Base-by-base conservation (phyloP, 2,113 vertebrate species). In the Gasterosteus aculeatus region DNA sequence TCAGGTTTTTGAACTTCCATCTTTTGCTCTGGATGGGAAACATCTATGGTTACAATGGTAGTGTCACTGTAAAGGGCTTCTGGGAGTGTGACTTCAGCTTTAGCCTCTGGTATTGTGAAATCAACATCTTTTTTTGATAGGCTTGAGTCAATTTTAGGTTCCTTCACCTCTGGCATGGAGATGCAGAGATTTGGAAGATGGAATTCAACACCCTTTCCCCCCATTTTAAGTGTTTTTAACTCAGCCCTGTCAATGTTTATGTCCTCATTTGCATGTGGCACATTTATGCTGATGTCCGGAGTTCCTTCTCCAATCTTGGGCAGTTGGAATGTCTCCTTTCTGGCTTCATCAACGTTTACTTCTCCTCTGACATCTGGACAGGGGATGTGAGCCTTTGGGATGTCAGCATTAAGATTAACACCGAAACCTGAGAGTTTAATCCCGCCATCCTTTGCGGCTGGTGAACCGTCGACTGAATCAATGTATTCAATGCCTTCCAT, bases 161-260 rank as follows among this genome's bases (percentile, higher is more conserved):
- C 82, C 85, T 88, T 91, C 1, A 83, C 64, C 59, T 83, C 90
- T 54, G 88, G 75, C 42, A 91, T 33, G 10, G 87, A 84, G 19
- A 91, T 62, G 8, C 77, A 65, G 54, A 90, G 56, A 31, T 73
- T 81, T 49, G 87, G 89, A 44, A 88, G 64, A 82, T 92, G 87
- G 42, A 93, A 90, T 59, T 74, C 87, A 10, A 66, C 69, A 10
- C 68, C 71, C 31, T 85, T 84, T 68, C 42, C 79, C 10, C 81
- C 82, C 33, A 7, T 64, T 22, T 80, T 87, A 35, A 61, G 35
- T 31, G 41, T 71, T 79, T 68, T 70, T 5, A 60, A 60, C 31
- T 77, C 42, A 47, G 54, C 22, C 4, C 53, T 63, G 31, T 83
- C 85, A 69, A 72, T 51, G 8, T 57, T 64, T 58, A 83, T 4